Base-by-base conservation (phyloP, 2,888 invertebrate genomes). In the Trissolcus japonicus region DNA sequence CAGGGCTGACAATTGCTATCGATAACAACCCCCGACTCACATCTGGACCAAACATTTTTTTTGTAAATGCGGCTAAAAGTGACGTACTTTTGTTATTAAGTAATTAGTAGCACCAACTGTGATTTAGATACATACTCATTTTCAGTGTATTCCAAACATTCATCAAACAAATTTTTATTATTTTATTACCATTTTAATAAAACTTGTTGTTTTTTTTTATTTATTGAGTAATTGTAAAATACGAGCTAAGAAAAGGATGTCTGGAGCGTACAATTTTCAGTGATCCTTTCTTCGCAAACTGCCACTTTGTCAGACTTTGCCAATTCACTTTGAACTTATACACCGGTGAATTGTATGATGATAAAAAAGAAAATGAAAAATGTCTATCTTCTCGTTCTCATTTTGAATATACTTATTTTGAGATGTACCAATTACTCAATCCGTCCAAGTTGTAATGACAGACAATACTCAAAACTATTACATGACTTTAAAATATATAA, bases 61-160 rank as follows among this genome's bases (percentile, higher is more conserved):
- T 4, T 7, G 35, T 35, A 35, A 35, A 35, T 11, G 68, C 75
- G 76, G 65, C 78, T 43, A 67, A 61, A 71, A 77, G 50, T 62
- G 65, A 72, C 46, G 62, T 76, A 78, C 76, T 79, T 80, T 60
- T 82, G 80, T 79, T 80, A 80, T 80, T 87, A 87, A 88, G 84
- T 86, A 87, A 87, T 86, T 87, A 87, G 87, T 88, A 89, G 88
- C 87, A 88, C 84, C 87, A 88, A 85, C 89, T 89, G 89, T 89
- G 89, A 89, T 89, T 88, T 89, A 89, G 88, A 83, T 88, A 87
- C 88, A 86, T 88, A 88, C 85, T 86, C 87, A 84, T 86, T 35
- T 35, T 79, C 83, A 85, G 83, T 83, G 83, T 63, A 69, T 81
- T 85, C 83, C 63, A 60, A 74, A 48, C 62, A 69, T 66, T 66